Base-by-base conservation (phyloP, 1,140 invertebrate species). In the Psilanteris sp. region DNA sequence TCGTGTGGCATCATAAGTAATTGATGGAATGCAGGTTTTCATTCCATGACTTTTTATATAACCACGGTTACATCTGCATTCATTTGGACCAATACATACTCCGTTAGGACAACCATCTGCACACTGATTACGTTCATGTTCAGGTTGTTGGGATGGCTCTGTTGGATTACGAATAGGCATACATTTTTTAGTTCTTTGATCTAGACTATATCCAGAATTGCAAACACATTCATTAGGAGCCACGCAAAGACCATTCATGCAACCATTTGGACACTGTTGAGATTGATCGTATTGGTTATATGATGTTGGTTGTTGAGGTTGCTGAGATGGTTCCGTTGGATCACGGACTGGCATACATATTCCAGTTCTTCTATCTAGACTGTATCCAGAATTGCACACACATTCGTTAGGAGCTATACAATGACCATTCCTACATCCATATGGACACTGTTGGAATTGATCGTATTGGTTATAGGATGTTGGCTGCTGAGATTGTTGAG, bases 181-280 rank as follows among this genome's bases (percentile, higher is more conserved):
- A 27, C 66, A 59, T 4, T 4, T 32, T 4, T 46, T 32, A 0
- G 44, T 70, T 32, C 52, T 59, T 1, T 18, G 11, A 37, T 74
- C 46, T 20, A 59, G 34, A 0, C 2, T 13, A 44, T 78, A 85
- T 3, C 85, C 85, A 1, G 61, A 59, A 27, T 48, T 59, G 22
- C 86, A 87, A 0, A 50, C 73, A 22, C 86, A 87, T 0, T 81
- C 43, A 34, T 79, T 75, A 1, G 9, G 84, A 0, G 80, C 68
- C 0, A 78, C 43, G 41, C 87, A 88, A 1, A 68, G 36, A 3
- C 85, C 85, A 24, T 52, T 54, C 0, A 4, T 16, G 48, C 87
- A 87, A 2, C 71, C 75, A 0, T 52, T 26, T 0, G 79, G 79
- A 31, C 87, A 89, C 14, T 76, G 85, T 2, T 20, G 5, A 3